phyloP scores from a whole-genome alignment of 2,888 invertebrate species.

The Liopterus haemorrhoidalis region DNA sequence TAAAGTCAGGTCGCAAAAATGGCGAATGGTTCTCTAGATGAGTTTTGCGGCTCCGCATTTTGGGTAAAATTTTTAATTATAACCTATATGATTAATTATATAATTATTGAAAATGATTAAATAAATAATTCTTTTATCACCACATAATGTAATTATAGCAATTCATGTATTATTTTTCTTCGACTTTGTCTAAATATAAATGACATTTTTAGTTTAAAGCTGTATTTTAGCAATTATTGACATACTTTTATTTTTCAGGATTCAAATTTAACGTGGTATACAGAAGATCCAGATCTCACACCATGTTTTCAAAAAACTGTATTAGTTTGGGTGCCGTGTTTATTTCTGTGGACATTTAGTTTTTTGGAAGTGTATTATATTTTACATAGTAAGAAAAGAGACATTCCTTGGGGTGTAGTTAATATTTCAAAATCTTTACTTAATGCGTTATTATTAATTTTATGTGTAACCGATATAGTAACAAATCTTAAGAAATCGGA shows the following conservation, averaged over 20 bases:
- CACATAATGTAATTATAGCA: not conserved
- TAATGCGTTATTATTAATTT: constrained; percentile 58
- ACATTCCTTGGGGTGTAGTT: constrained; percentile 71
- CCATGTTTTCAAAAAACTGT: constrained; percentile 89
- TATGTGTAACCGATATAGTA: constrained; percentile 64
- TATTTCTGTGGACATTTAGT: constrained; percentile 72
- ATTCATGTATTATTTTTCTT: too few species aligned
- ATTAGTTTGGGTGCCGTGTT: constrained; percentile 82
- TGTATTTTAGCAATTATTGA: not conserved
- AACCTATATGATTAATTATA: not conserved
- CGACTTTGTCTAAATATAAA: not conserved
- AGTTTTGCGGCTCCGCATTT: constrained; percentile 71
- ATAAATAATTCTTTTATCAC: not conserved
- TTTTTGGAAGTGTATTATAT: constrained; percentile 71
- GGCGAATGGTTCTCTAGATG: constrained; percentile 60
- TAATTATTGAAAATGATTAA: constrained; percentile 7
- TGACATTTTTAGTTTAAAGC: constrained; percentile 7
- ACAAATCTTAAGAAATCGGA: constrained; percentile 52
- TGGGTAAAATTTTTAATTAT: constrained; percentile 60
- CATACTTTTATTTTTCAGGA: constrained; percentile 57
- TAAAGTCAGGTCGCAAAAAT: constrained; percentile 41
- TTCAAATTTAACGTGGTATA: constrained; percentile 68
- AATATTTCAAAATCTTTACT: constrained; percentile 65
- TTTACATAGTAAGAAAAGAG: constrained; percentile 65
- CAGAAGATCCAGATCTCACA: constrained; percentile 74